Conservation (phyloP, 2,797 vertebrate genomes). For the Manis crassicaudata region DNA sequence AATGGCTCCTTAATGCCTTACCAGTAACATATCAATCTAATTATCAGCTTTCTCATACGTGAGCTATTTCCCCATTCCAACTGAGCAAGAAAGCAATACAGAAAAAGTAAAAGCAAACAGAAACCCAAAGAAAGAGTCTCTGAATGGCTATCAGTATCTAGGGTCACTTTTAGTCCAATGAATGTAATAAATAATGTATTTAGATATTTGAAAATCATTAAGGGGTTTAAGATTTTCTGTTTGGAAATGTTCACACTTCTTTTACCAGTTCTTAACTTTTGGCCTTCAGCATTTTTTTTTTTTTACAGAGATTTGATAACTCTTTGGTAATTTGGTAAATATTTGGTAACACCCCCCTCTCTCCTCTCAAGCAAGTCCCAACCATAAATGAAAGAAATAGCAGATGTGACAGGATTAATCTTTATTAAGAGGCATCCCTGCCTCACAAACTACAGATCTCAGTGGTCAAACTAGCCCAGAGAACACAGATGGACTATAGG, state of each 20-base stretch:
- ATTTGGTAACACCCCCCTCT: neutral
- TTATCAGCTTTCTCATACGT: neutral
- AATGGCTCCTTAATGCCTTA: neutral
- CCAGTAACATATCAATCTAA: neutral
- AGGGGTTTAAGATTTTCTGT: neutral
- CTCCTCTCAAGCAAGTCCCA: neutral
- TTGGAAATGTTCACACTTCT: neutral
- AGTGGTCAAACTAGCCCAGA: neutral
- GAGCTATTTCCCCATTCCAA: neutral
- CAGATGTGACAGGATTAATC: neutral
- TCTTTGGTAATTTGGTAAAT: neutral
- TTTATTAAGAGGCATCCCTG: neutral
- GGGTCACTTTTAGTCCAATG: neutral
- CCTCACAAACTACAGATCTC: too few relatives aligned
- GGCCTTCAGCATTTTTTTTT: neutral
- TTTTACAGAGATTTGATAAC: neutral
- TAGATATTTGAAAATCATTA: neutral
- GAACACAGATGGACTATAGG: neutral
- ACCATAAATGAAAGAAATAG: neutral
- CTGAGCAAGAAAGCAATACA: neutral
- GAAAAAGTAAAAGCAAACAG: neutral
- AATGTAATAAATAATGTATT: neutral
- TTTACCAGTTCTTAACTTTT: neutral
- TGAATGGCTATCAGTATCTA: too few relatives aligned
- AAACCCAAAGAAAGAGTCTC: neutral